A percentile compares a stretch with the other conserved stretches of the same genome.
Evolutionary conservation across 1,140 invertebrate genomes (phyloP).

Genomic region (Hylaeus anthracinus): DNA sequence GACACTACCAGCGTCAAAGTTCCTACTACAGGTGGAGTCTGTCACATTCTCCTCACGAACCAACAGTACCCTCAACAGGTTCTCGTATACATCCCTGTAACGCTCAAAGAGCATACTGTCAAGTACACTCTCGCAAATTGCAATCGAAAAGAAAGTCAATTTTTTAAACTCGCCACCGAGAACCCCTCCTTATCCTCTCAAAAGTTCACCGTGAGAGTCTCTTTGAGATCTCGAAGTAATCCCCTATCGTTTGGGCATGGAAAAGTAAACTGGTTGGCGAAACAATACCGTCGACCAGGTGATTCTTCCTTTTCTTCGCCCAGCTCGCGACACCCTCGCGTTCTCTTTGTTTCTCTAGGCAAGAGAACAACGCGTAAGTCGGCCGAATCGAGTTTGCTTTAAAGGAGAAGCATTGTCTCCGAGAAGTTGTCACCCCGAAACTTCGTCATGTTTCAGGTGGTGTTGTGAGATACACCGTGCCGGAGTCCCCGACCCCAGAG

Average conservation of each 20-base stretch:
- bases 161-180: no score
- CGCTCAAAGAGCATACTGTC: no score
- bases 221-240: neutral
- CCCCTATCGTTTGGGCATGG: no score
- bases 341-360: neutral
- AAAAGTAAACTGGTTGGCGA: conserved; percentile 5
- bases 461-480: conserved; percentile 86
- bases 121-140: no score
- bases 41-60: no score
- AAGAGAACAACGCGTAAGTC: conserved; percentile 9
- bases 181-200: no score
- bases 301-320: conserved; percentile 1
- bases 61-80: no score
- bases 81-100: no score
- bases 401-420: conserved; percentile 3
- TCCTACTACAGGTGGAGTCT: no score
- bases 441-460: conserved; percentile 82
- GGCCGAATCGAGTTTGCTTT: conserved; percentile 13
- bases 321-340: neutral
- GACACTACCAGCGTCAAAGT: no score
- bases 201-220: neutral
- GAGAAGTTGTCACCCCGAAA: conserved; percentile 16
- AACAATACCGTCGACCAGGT: conserved; percentile 5
- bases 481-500: conserved; percentile 82
- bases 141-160: no score